A percentile compares a stretch with the other conserved stretches of the same genome.
Conservation (phyloP, 1,140 invertebrate species). For the Leptinotarsa texana region DNA sequence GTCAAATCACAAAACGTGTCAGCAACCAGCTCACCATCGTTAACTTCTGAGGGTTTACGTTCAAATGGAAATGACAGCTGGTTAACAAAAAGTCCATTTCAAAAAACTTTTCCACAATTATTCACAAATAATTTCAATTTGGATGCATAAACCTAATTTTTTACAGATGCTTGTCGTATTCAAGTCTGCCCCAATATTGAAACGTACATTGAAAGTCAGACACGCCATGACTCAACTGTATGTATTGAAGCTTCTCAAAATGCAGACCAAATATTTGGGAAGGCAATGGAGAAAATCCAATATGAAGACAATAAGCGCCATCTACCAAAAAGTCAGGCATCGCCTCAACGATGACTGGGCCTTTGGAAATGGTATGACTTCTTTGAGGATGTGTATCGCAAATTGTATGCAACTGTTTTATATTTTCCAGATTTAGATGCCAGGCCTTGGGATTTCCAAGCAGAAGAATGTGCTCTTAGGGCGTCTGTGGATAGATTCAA, state of each 20-base stretch:
- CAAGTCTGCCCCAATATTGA: slow-evolving; percentile 98
- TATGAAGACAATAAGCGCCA: slow-evolving; percentile 99
- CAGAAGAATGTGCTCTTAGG: slow-evolving; percentile 93
- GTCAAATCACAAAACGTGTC: too few relatives aligned
- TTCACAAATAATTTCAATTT: too few relatives aligned
- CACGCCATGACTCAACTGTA: slow-evolving; percentile 99
- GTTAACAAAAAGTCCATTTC: too few relatives aligned
- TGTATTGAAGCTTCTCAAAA: slow-evolving; percentile 96
- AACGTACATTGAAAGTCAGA: slow-evolving; percentile 91
- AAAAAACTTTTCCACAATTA: too few relatives aligned
- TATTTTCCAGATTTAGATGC: slow-evolving; percentile 83
- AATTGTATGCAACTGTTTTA: too few relatives aligned
- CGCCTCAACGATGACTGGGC: slow-evolving; percentile 99
- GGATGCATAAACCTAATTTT: too few relatives aligned
- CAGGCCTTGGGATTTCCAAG: slow-evolving; percentile 98
- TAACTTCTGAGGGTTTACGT: too few relatives aligned
- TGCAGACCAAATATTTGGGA: slow-evolving; percentile 99
- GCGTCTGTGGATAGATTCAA: slow-evolving; percentile 96
- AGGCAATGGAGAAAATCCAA: slow-evolving; percentile 99
- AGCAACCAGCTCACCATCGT: too few relatives aligned
- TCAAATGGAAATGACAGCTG: too few relatives aligned
- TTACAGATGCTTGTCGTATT: slow-evolving; percentile 93
- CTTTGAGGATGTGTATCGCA: slow-evolving; percentile 7
- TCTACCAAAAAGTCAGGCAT: slow-evolving; percentile 95
- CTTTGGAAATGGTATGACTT: slow-evolving; percentile 83